phyloP scores from a whole-genome alignment of 2,113 vertebrate species.

The Alouatta palliata region DNA sequence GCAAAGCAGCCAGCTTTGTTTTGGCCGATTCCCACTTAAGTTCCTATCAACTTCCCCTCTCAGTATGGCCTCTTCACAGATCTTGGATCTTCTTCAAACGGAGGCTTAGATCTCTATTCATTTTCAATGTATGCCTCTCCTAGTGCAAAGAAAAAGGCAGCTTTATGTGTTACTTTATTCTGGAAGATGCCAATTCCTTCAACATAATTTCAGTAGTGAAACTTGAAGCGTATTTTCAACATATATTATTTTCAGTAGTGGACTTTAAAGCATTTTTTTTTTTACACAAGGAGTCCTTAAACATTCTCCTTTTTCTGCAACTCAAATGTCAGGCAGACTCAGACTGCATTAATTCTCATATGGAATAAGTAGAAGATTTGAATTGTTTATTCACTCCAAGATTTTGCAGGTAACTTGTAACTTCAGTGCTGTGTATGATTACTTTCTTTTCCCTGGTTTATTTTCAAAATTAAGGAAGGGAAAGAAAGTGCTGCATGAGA shows the following conservation, averaged over 20 bases:
- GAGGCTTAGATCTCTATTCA: conserved; percentile 21
- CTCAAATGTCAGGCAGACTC: not conserved
- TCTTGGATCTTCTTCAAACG: conserved; percentile 58
- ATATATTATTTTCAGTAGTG: not conserved
- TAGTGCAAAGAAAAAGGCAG: conserved; percentile 12
- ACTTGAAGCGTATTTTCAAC: not conserved
- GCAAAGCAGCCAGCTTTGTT: not conserved
- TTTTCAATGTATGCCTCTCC: conserved; percentile 27
- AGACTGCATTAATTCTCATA: not conserved
- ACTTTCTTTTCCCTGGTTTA: not conserved
- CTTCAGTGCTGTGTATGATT: not conserved
- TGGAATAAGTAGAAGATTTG: conserved; percentile 10
- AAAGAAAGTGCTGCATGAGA: not conserved
- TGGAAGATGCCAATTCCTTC: not conserved
- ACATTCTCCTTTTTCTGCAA: not conserved
- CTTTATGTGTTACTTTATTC: not conserved
- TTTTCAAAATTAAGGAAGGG: not conserved
- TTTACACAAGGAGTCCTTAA: not conserved
- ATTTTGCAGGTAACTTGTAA: not conserved
- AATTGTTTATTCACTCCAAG: not conserved
- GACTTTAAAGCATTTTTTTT: not conserved
- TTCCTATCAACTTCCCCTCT: not conserved
- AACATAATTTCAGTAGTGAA: not conserved
- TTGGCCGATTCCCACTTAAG: not conserved
- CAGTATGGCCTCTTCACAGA: not conserved